Evolutionary conservation across 2,888 invertebrate species (phyloP), one percentile per base, ranked within the genome.

Genomic region (Malachius bipustulatus): DNA sequence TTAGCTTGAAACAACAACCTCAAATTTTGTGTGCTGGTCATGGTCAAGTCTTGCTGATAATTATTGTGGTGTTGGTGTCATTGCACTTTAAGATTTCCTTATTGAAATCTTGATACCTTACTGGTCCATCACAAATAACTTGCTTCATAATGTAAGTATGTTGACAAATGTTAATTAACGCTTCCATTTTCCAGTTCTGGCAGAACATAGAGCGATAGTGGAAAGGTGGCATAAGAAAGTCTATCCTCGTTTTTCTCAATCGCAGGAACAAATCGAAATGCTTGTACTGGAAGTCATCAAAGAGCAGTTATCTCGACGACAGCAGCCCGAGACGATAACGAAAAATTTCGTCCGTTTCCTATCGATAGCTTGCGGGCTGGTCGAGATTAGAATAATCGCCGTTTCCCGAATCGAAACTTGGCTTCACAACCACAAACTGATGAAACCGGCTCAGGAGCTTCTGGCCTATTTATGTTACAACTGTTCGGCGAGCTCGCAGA

Each of bases 361-460:
- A 16, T 79, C 88, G 1, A 77, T 81, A 0, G 79, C 90, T 0
- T 82, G 85, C 45, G 94, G 96, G 0, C 75, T 91, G 38, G 76
- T 77, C 1, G 91, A 93, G 64, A 80, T 90, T 42, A 71, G 90
- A 13, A 72, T 80, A 51, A 73, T 82, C 34, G 79, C 83, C 0
- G 79, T 82, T 1, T 75, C 81, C 1, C 77, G 85, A 1, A 68
- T 96, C 12, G 96, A 96, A 59, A 75, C 82, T 48, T 96, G 94
- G 94, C 69, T 96, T 38, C 91, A 93, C 59, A 94, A 94, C 57
- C 91, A 93, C 40, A 97, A 96, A 70, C 65, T 93, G 35, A 84
- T 87, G 69, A 79, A 88, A 50, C 77, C 83, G 13, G 91, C 91
- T 0, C 91, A 93, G 59, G 96, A 96, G 62, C 62, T 97, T 35